A percentile compares a stretch with the other conserved stretches of the same genome.
Conservation (phyloP, 2,888 invertebrate species). For the Drosophila monieri region DNA sequence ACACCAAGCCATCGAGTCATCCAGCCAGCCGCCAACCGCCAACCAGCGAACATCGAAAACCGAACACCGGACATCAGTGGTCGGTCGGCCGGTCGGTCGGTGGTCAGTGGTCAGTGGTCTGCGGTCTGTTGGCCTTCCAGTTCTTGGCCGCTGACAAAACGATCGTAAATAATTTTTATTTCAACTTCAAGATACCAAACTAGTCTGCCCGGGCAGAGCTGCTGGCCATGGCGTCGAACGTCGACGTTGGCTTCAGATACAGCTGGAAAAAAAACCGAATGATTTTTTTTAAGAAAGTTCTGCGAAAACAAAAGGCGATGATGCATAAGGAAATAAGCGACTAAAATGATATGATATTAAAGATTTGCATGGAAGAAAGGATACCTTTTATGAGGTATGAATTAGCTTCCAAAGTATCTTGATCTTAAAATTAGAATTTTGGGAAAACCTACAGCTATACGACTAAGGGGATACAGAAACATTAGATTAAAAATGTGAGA, state of each 20-base stretch:
- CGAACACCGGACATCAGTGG: conserved; percentile 11
- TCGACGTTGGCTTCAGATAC: conserved; percentile 5
- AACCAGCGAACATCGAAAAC: conserved; percentile 19
- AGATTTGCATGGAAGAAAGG: not conserved
- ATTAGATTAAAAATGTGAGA: not conserved
- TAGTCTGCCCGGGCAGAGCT: conserved; percentile 67
- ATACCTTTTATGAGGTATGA: not conserved
- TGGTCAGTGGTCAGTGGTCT: conserved; percentile 20
- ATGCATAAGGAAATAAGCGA: conserved; percentile 57
- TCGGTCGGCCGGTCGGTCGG: not conserved
- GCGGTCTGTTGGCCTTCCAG: conserved; percentile 55
- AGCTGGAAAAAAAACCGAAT: conserved; percentile 54
- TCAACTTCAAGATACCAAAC: conserved; percentile 78
- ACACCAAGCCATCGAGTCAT: conserved; percentile 29
- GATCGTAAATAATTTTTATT: conserved; percentile 83
- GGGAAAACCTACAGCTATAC: not conserved
- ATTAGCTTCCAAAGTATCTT: not conserved
- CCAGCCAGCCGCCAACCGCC: not conserved
- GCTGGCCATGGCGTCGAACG: conserved; percentile 26
- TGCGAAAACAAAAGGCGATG: conserved; percentile 78
- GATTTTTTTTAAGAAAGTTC: conserved; percentile 77
- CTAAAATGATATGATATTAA: conserved; percentile 8
- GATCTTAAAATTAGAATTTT: not conserved
- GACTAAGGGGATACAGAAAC: not conserved
- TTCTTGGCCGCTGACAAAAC: conserved; percentile 79